A percentile compares a stretch with the other conserved stretches of the same genome.
phyloP scores from a whole-genome alignment of 2,797 vertebrate species.

The Centropyge bicolor region DNA sequence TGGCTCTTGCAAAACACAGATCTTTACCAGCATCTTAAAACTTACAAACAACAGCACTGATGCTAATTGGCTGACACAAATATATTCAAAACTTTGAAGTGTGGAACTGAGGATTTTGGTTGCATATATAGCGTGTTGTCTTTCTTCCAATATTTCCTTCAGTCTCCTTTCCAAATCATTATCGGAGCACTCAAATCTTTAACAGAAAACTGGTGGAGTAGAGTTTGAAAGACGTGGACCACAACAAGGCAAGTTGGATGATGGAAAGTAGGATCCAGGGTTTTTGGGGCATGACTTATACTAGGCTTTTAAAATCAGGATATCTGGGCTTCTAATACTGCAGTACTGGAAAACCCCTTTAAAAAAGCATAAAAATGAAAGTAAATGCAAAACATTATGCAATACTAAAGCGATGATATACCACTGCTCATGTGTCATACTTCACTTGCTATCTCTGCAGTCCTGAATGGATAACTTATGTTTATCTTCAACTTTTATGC shows the following conservation, averaged over 20 bases:
- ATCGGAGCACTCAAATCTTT: not conserved
- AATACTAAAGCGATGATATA: not conserved
- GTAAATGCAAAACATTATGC: not conserved
- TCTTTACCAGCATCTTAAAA: not conserved
- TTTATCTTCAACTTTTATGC: constrained; percentile 11
- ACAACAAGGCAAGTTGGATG: not conserved
- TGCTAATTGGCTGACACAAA: not conserved
- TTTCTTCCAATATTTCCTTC: not conserved
- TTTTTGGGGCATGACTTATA: too few relatives aligned
- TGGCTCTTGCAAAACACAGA: not conserved
- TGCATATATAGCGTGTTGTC: not conserved
- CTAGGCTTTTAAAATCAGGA: too few relatives aligned
- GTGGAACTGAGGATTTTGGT: not conserved
- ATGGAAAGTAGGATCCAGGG: not conserved
- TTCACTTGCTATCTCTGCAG: not conserved
- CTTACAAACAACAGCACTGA: not conserved
- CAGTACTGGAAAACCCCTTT: too few relatives aligned
- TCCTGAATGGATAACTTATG: not conserved
- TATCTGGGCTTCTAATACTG: too few relatives aligned
- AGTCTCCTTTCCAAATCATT: not conserved
- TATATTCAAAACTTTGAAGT: not conserved
- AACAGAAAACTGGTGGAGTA: not conserved
- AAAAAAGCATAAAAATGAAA: not conserved
- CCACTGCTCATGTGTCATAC: not conserved
- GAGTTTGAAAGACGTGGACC: not conserved